Evolutionary conservation across 2,113 vertebrate species (phyloP).

Genomic region (Xiphophorus maculatus): DNA sequence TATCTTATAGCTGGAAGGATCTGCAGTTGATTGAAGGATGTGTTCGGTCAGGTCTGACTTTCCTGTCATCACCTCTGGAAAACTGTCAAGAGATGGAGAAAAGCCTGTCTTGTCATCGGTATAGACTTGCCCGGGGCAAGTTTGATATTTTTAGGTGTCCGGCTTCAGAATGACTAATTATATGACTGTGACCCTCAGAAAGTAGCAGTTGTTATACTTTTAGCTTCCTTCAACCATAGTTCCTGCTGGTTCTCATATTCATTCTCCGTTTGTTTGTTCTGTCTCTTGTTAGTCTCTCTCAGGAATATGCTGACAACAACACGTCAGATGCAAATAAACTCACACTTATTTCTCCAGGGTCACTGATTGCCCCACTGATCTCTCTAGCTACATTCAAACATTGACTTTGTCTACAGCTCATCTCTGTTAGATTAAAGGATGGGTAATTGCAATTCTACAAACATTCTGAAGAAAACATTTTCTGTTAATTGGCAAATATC

Average conservation of each 20-base stretch:
- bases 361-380: no score
- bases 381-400: no score
- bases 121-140: constrained; percentile 41
- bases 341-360: no score
- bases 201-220: constrained; percentile 33
- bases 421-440: no score
- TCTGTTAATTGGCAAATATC: no score
- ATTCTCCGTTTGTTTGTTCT: not conserved
- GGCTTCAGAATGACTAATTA: constrained; percentile 76
- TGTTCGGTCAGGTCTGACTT: constrained; percentile 29
- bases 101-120: constrained; percentile 26
- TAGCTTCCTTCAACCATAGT: constrained; percentile 1
- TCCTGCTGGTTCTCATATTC: constrained; percentile 7
- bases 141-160: constrained; percentile 70
- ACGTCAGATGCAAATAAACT: no score
- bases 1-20: constrained; percentile 20
- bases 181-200: constrained; percentile 64
- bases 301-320: no score
- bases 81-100: not conserved
- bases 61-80: constrained; percentile 49
- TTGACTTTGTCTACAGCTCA: no score
- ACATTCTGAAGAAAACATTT: no score
- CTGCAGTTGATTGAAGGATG: constrained; percentile 24
- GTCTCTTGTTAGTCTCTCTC: not conserved
- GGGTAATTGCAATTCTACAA: no score